Base-by-base conservation (phyloP, 2,113 vertebrate genomes). In the Cyanoderma ruficeps region DNA sequence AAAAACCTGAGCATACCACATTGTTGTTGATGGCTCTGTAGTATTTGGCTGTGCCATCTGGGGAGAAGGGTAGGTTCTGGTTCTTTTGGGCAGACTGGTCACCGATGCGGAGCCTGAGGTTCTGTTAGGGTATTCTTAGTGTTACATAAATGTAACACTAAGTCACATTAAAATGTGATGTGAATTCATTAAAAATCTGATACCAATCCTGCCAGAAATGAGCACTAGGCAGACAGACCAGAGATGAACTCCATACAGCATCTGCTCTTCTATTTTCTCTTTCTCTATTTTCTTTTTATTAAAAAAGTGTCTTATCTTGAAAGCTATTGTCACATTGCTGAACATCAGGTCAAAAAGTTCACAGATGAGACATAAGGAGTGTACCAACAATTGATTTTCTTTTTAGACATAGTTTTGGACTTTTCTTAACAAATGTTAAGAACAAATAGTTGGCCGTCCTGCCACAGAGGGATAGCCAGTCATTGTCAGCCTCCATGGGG, bases 281-380 rank as follows among this genome's bases (percentile, higher is more conserved):
- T 70, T 42, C 50, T 92, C 1, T 82, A 25, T 88, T 95, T 93
- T 76, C 59, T 55, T 69, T 69, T 92, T 88, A 90, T 94, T 93
- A 53, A 69, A 87, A 76, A 86, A 49, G 41, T 76, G 37, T 39
- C 61, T 94, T 88, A 85, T 90, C 96, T 92, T 83, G 61, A 90
- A 90, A 96, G 70, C 41, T 69, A 13, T 72, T 76, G 65, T 93
- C 87, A 92, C 75, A 35, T 28, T 64, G 50, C 75, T 69, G 61
- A 89, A 68, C 65, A 79, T 53, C 53, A 19, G 53, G 68, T 85
- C 60, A 67, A 33, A 79, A 87, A 85, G 57, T 88, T 87, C 75
- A 68, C 31, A 87, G 41, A 72, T n/a, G 78, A 93, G 74, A 88
- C 47, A 31, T 14, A 76, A 72, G 17, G 13, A 70, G 7, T 52